Evolutionary conservation across 1,140 invertebrate species (phyloP).

Genomic region (Lasaia peninsularis): DNA sequence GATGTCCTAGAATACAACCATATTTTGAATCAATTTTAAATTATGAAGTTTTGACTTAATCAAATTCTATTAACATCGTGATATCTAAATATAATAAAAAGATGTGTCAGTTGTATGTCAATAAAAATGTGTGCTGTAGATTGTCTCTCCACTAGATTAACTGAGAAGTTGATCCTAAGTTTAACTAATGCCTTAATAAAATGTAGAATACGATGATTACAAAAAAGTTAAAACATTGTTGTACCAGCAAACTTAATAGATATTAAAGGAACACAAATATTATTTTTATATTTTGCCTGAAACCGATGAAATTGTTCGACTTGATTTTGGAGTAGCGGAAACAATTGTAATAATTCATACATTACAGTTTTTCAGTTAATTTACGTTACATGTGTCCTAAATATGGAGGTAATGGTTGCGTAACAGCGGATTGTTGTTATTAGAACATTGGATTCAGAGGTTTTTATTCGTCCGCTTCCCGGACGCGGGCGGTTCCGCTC

Average conservation of each 20-base stretch:
- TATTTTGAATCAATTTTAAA: too few relatives aligned
- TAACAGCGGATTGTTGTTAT: conserved; percentile 61
- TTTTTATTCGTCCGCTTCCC: conserved; percentile 61
- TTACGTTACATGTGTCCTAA: conserved; percentile 25
- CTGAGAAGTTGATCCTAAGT: too few relatives aligned
- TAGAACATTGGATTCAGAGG: conserved; percentile 46
- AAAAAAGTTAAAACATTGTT: too few relatives aligned
- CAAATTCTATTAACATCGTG: too few relatives aligned
- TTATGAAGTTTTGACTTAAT: too few relatives aligned
- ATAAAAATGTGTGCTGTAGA: too few relatives aligned
- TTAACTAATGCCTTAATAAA: too few relatives aligned
- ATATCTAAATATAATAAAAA: too few relatives aligned
- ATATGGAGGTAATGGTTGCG: conserved; percentile 37
- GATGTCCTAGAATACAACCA: background rate
- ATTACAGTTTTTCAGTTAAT: conserved; percentile 19
- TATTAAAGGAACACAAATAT: background rate
- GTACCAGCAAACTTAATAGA: background rate
- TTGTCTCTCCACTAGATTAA: too few relatives aligned
- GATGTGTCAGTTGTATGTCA: too few relatives aligned
- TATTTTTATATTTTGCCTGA: background rate
- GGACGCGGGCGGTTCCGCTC: conserved; percentile 54
- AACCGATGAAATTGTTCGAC: background rate
- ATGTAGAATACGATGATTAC: too few relatives aligned
- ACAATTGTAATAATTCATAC: conserved; percentile 14
- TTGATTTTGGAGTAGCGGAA: background rate